phyloP scores from a whole-genome alignment of 2,888 invertebrate genomes.

The Zygogramma bicolorata region DNA sequence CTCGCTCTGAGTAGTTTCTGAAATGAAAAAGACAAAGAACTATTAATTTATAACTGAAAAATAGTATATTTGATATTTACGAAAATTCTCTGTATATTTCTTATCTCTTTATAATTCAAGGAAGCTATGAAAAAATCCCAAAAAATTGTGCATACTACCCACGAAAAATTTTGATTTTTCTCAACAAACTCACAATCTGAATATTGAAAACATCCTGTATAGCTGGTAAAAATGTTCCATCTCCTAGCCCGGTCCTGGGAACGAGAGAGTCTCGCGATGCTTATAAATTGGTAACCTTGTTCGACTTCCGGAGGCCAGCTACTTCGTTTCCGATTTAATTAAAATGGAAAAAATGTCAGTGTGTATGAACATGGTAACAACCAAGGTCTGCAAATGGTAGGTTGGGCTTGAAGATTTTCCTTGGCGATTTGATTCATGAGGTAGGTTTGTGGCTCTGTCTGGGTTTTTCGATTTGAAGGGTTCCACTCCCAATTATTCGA shows the following conservation, averaged over 20 bases:
- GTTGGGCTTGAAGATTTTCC: slow-evolving; percentile 42
- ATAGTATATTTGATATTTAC: too few species aligned
- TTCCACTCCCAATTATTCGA: background rate
- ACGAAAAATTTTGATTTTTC: too few species aligned
- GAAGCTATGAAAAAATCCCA: too few species aligned
- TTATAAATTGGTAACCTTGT: slow-evolving; percentile 55
- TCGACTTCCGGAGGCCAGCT: slow-evolving; percentile 62
- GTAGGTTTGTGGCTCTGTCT: slow-evolving; percentile 6
- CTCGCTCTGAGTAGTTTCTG: too few species aligned
- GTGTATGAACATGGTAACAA: slow-evolving; percentile 34
- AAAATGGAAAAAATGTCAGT: slow-evolving; percentile 48
- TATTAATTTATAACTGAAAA: too few species aligned
- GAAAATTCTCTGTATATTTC: too few species aligned
- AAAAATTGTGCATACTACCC: too few species aligned
- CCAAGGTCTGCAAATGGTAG: slow-evolving; percentile 38
- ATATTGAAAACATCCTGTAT: too few species aligned
- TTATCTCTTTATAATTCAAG: too few species aligned
- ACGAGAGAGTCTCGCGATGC: slow-evolving; percentile 27
- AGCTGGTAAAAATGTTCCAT: background rate
- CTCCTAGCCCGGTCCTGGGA: background rate
- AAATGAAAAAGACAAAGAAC: too few species aligned
- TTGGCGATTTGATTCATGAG: slow-evolving; percentile 27
- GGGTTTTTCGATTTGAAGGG: background rate
- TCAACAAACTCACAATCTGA: too few species aligned
- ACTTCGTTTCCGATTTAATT: slow-evolving; percentile 62